Conservation (phyloP, 2,113 vertebrate species). For the Scomber scombrus region DNA sequence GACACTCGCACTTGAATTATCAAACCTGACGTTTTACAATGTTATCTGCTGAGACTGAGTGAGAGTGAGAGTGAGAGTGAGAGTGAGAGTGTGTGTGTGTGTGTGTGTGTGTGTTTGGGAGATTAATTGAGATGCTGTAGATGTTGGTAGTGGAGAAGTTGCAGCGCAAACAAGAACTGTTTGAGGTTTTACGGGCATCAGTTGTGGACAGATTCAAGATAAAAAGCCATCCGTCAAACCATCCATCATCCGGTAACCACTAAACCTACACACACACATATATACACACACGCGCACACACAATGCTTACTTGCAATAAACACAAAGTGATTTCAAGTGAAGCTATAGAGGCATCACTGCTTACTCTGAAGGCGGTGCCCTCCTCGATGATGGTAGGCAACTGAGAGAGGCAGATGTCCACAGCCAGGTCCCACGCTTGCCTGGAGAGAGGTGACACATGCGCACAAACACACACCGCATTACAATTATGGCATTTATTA, state of each 20-base stretch:
- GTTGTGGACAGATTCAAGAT: slow-evolving; percentile 35
- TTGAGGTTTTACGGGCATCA: slow-evolving; percentile 42
- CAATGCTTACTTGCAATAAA: background rate
- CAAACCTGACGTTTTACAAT: slow-evolving; percentile 66
- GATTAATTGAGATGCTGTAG: slow-evolving; percentile 56
- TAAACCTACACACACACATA: background rate
- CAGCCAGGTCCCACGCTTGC: slow-evolving; percentile 98
- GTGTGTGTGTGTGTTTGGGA: slow-evolving; percentile 24
- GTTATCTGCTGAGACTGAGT: slow-evolving; percentile 42
- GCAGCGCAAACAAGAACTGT: slow-evolving; percentile 49
- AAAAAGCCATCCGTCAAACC: slow-evolving; percentile 56
- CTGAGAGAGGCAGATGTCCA: slow-evolving; percentile 99
- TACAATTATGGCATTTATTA: slow-evolving; percentile 4
- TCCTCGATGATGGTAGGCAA: slow-evolving; percentile 98
- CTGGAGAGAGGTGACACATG: slow-evolving; percentile 77
- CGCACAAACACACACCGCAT: slow-evolving; percentile 1
- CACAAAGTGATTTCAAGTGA: background rate
- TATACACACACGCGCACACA: background rate
- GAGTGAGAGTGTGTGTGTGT: background rate
- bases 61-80: too few relatives aligned
- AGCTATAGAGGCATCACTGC: slow-evolving; percentile 47
- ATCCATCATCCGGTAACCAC: background rate
- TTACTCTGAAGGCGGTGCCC: slow-evolving; percentile 97
- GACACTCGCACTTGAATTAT: slow-evolving; percentile 67
- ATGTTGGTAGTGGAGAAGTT: slow-evolving; percentile 34